Conservation (phyloP, 2,113 vertebrate genomes). For the Syngnathoides biaculeatus region DNA sequence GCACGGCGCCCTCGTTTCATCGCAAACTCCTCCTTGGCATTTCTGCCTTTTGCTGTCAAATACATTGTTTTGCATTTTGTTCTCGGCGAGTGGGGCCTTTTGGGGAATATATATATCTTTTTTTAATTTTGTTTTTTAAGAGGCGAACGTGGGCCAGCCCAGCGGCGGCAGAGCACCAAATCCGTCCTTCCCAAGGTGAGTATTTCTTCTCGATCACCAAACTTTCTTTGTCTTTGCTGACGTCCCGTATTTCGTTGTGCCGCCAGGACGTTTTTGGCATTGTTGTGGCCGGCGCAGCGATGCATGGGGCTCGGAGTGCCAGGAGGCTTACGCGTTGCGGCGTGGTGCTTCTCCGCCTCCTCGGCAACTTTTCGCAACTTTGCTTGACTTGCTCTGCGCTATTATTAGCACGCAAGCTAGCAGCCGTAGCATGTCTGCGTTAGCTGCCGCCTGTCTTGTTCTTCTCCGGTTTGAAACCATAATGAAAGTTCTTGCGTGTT, state of each 20-base stretch:
- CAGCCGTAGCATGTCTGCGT: constrained; percentile 54
- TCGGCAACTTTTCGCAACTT: constrained; percentile 22
- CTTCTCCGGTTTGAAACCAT: not conserved
- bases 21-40: constrained; percentile 73
- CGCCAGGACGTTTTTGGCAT: constrained; percentile 70
- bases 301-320: too few relatives aligned
- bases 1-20: constrained; percentile 70
- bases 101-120: too few relatives aligned
- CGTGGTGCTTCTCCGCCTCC: not conserved
- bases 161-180: constrained; percentile 20
- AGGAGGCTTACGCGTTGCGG: too few relatives aligned
- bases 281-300: too few relatives aligned
- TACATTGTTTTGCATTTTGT: constrained; percentile 14
- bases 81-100: not conserved
- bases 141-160: constrained; percentile 10
- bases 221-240: constrained; percentile 58
- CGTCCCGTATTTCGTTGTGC: constrained; percentile 55
- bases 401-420: constrained; percentile 64
- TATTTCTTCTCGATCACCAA: constrained; percentile 23
- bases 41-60: constrained; percentile 70
- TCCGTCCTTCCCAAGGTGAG: constrained; percentile 61
- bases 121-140: not conserved
- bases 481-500: not conserved
- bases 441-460: constrained; percentile 11
- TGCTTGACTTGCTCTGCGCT: constrained; percentile 55